Conservation (phyloP, 2,888 invertebrate species). For the Carterocephalus palaemon region DNA sequence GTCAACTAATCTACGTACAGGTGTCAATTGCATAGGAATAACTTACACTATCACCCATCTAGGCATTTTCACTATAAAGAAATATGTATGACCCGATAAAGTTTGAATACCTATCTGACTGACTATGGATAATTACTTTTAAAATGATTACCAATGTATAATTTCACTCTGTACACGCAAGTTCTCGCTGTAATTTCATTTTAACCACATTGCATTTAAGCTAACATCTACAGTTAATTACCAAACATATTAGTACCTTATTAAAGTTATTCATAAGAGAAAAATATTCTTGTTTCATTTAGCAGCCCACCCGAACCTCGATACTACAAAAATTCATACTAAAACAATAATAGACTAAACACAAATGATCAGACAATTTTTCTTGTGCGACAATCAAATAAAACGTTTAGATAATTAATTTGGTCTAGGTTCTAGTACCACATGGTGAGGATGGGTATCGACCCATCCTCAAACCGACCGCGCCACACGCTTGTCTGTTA, state of each 20-base stretch:
- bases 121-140: constrained; percentile 25
- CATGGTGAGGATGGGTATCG: no score
- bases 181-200: constrained; percentile 5
- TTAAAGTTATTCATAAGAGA: constrained; percentile 27
- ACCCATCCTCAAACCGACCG: no score
- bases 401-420: no score
- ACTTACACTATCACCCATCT: no score
- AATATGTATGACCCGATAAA: constrained; percentile 7
- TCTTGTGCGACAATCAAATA: no score
- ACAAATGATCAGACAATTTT: no score
- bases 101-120: constrained; percentile 23
- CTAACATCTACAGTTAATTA: constrained; percentile 31
- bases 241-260: constrained; percentile 41
- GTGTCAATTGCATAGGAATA: no score
- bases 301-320: neutral
- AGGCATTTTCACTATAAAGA: constrained; percentile 19
- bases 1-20: no score
- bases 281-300: constrained; percentile 20
- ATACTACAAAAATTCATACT: neutral
- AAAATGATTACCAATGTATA: constrained; percentile 13
- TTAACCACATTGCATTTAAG: constrained; percentile 24
- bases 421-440: no score
- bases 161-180: constrained; percentile 11
- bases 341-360: no score
- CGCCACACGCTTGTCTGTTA: no score